phyloP scores from a whole-genome alignment of 2,113 vertebrate species.

The Murina feae region DNA sequence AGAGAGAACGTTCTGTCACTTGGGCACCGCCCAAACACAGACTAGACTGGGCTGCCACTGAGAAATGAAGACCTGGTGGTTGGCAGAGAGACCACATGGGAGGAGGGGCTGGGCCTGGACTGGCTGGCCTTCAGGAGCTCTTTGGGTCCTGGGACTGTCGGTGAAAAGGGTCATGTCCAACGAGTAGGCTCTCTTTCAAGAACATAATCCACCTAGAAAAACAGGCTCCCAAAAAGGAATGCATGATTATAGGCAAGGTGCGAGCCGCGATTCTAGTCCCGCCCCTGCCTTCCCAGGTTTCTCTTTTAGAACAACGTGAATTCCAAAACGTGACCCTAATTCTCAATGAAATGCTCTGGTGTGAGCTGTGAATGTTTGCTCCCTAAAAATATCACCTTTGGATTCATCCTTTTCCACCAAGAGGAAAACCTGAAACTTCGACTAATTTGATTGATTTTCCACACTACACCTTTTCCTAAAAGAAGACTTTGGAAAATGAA shows the following conservation, averaged over 20 bases:
- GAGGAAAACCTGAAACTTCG: not conserved
- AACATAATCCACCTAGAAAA: slow-evolving; percentile 20
- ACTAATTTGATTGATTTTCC: not conserved
- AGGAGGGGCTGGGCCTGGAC: not conserved
- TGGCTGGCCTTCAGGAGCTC: not conserved
- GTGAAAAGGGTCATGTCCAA: not conserved
- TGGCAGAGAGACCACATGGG: not conserved
- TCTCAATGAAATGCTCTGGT: not conserved
- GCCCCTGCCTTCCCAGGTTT: not conserved
- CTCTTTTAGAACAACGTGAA: slow-evolving; percentile 6
- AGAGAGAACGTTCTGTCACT: not conserved
- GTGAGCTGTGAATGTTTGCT: not conserved
- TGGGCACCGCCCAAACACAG: not conserved
- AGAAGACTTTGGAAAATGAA: slow-evolving; percentile 7
- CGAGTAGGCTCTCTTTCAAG: slow-evolving; percentile 43
- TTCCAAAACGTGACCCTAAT: not conserved
- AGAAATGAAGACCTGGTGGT: not conserved
- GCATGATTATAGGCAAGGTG: slow-evolving; percentile 2
- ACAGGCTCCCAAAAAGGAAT: slow-evolving; percentile 3
- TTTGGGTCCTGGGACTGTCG: not conserved
- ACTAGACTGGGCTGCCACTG: not conserved
- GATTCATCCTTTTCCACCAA: not conserved
- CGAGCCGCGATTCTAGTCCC: not conserved
- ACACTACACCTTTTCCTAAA: not conserved
- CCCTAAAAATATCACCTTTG: not conserved